Percentiles rank a stretch among this genome's conserved stretches.
phyloP scores from a whole-genome alignment of 1,140 invertebrate species.

The Tribolium castaneum region DNA sequence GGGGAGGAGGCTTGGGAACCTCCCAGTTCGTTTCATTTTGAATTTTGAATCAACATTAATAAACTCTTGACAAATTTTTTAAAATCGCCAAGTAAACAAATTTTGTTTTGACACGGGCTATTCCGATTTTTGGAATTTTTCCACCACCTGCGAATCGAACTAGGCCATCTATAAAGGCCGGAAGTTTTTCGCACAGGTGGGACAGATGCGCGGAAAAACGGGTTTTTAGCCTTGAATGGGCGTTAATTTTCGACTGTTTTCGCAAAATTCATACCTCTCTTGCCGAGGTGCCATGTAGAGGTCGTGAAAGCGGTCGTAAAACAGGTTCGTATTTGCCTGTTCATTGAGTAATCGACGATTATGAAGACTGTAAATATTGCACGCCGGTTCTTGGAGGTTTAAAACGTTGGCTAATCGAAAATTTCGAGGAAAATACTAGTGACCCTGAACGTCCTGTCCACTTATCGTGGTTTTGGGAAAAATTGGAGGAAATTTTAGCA shows the following conservation, averaged over 20 bases:
- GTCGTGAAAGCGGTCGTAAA: constrained; percentile 14
- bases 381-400: not conserved
- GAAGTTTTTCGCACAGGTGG: not conserved
- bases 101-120: not conserved
- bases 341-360: constrained; percentile 29
- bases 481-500: not conserved
- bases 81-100: not conserved
- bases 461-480: not conserved
- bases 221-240: not conserved
- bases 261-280: too few species aligned
- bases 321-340: constrained; percentile 15
- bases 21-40: constrained; percentile 2
- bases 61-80: not conserved
- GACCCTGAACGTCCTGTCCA: too few species aligned
- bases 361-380: constrained; percentile 25
- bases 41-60: constrained; percentile 8
- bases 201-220: not conserved
- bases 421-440: not conserved
- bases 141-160: not conserved
- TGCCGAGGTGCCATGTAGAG: not conserved
- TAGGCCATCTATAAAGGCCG: constrained; percentile 1
- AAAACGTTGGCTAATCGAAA: not conserved
- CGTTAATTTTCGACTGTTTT: too few species aligned
- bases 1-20: not conserved
- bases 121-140: not conserved